A percentile compares a stretch with the other conserved stretches of the same genome.
These are phyloP conservation scores for Aurelia coerulea DNA, from an alignment of 30 jellyfish, hydroid and myxozoan genomes.

Conservation along the genomic window DNA sequence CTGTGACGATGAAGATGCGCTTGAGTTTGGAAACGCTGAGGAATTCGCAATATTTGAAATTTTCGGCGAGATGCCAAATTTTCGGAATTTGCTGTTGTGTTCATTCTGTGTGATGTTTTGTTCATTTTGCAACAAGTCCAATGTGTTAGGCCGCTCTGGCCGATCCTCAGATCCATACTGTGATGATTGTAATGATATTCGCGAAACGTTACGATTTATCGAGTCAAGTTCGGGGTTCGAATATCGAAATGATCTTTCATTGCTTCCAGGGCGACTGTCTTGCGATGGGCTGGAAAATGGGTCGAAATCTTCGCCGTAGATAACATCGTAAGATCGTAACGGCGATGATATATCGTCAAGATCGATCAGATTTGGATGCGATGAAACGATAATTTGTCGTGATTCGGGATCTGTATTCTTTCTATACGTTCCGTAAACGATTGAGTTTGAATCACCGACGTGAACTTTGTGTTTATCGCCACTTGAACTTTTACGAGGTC, in stretches of 20 bases:
- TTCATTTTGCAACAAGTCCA: constrained; percentile 72
- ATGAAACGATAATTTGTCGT: constrained; percentile 44
- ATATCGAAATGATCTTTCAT: constrained; percentile 39
- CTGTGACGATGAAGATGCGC: constrained; percentile 92
- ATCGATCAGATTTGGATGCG: constrained; percentile 76
- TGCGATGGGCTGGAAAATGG: constrained; percentile 75
- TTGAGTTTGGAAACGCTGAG: constrained; percentile 90
- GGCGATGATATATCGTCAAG: constrained; percentile 71
- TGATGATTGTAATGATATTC: constrained; percentile 53
- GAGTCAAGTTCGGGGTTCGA: constrained; percentile 66
- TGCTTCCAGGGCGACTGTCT: constrained; percentile 53
- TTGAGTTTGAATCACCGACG: constrained; percentile 53
- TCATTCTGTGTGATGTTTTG: background rate
- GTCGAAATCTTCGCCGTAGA: constrained; percentile 78
- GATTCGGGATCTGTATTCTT: constrained; percentile 35
- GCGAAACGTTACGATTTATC: constrained; percentile 55
- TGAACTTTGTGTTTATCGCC: constrained; percentile 64
- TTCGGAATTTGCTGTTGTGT: background rate
- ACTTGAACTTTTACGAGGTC: constrained; percentile 54
- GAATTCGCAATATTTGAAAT: constrained; percentile 39
- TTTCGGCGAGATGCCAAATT: constrained; percentile 52
- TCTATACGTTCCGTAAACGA: constrained; percentile 91
- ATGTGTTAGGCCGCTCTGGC: constrained; percentile 87
- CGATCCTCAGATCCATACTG: constrained; percentile 36
- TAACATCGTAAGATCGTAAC: constrained; percentile 53